These are phyloP conservation scores for Drosophila cyrtoloma DNA, from an alignment of 2,888 invertebrate species.

Conservation along the genomic window DNA sequence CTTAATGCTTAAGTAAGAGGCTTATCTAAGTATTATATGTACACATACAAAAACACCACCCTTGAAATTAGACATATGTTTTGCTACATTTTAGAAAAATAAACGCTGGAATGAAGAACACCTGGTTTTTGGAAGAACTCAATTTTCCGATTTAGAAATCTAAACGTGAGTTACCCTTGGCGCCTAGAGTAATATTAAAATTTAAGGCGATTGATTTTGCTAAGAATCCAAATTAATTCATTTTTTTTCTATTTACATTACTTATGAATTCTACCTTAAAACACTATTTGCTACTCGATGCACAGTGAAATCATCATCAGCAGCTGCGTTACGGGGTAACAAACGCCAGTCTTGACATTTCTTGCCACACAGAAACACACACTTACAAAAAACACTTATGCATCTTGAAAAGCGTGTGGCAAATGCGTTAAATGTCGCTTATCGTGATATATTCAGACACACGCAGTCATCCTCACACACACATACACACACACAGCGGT, in stretches of 20 bases:
- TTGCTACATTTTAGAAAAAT: not conserved
- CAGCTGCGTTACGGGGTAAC: conserved; percentile 26
- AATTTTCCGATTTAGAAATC: not conserved
- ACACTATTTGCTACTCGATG: not conserved
- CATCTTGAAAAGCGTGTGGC: conserved; percentile 58
- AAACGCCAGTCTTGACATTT: conserved; percentile 49
- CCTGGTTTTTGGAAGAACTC: not conserved
- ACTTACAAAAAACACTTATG: conserved; percentile 30
- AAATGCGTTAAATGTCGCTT: conserved; percentile 72
- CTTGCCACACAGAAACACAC: conserved; percentile 6
- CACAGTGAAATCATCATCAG: conserved; percentile 11
- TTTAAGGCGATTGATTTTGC: not conserved
- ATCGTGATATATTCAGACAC: conserved; percentile 61
- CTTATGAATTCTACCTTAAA: not conserved
- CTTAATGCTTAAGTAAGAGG: not conserved
- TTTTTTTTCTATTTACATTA: not conserved
- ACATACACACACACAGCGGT: not conserved
- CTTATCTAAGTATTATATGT: not conserved
- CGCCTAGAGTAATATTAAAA: not conserved
- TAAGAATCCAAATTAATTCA: not conserved
- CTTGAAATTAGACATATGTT: not conserved
- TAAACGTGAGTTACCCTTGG: not conserved
- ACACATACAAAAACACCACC: not conserved
- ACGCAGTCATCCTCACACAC: conserved; percentile 17
- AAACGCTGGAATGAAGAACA: not conserved